Percentiles rank a stretch among this genome's conserved stretches.
Evolutionary conservation across 2,888 invertebrate genomes (phyloP).

Genomic region (Drosophila robusta): DNA sequence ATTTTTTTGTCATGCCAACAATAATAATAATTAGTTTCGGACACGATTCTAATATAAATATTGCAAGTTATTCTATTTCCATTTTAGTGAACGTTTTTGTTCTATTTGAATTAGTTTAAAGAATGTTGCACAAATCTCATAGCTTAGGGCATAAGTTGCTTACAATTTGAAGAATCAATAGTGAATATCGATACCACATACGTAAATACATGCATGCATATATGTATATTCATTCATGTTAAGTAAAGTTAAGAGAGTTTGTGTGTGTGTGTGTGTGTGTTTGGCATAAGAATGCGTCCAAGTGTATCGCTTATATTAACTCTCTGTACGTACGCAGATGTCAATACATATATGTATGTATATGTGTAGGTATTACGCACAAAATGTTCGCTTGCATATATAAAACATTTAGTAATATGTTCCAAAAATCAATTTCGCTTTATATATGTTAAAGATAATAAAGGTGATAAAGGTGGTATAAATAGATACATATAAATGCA

Average conservation of each 20-base stretch:
- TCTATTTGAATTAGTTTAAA: too few relatives aligned
- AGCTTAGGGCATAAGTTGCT: not conserved
- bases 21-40: not conserved
- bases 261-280: slow-evolving; percentile 8
- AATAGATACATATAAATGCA: too few relatives aligned
- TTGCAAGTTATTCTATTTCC: too few relatives aligned
- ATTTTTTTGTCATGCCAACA: not conserved
- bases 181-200: not conserved
- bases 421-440: slow-evolving; percentile 8
- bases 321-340: slow-evolving; percentile 32
- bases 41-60: slow-evolving; percentile 13
- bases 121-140: not conserved
- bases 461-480: too few relatives aligned
- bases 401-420: slow-evolving; percentile 9
- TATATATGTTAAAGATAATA: not conserved
- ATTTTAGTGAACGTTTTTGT: not conserved
- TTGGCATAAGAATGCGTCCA: slow-evolving; percentile 59
- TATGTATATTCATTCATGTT: slow-evolving; percentile 12
- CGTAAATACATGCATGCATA: not conserved
- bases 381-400: slow-evolving; percentile 8
- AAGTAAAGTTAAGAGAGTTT: slow-evolving; percentile 32
- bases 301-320: slow-evolving; percentile 67
- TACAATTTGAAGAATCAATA: slow-evolving; percentile 3
- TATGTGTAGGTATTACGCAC: not conserved
- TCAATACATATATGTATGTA: slow-evolving; percentile 34